These are phyloP conservation scores for Anthrax anthrax DNA, from an alignment of 2,888 invertebrate species.

Conservation along the genomic window DNA sequence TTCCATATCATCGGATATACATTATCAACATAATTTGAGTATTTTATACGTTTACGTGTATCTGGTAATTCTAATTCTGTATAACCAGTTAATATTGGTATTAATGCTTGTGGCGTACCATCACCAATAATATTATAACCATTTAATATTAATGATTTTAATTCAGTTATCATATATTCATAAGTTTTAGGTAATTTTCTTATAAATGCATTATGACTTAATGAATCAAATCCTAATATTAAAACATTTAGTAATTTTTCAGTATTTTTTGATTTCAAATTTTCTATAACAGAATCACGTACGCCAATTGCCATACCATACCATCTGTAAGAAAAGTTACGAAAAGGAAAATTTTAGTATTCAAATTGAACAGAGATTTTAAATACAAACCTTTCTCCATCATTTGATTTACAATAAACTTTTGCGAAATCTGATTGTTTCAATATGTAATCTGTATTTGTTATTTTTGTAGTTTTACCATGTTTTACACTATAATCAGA, in stretches of 20 bases:
- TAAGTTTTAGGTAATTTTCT: constrained; percentile 64
- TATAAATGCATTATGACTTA: constrained; percentile 69
- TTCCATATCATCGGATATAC: constrained; percentile 79
- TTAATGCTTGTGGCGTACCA: constrained; percentile 74
- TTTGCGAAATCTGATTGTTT: constrained; percentile 56
- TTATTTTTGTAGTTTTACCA: constrained; percentile 36
- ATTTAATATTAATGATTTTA: constrained; percentile 49
- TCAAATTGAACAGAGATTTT: no score
- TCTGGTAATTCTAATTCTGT: constrained; percentile 80
- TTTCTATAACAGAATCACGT: constrained; percentile 29
- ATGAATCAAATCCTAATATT: constrained; percentile 79
- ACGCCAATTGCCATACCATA: constrained; percentile 51
- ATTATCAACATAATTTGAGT: constrained; percentile 53
- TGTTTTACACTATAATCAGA: constrained; percentile 46
- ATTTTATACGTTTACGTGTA: constrained; percentile 52
- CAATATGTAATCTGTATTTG: constrained; percentile 45
- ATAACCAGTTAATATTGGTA: constrained; percentile 74
- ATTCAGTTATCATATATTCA: constrained; percentile 45
- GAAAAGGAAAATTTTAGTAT: neutral
- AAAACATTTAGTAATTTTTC: constrained; percentile 45
- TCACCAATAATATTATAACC: constrained; percentile 79
- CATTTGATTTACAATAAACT: constrained; percentile 43
- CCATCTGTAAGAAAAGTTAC: constrained; percentile 37
- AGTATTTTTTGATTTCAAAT: constrained; percentile 7
- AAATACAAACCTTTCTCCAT: constrained; percentile 23